Base-by-base conservation (phyloP, 2,113 vertebrate genomes). In the Equus quagga region DNA sequence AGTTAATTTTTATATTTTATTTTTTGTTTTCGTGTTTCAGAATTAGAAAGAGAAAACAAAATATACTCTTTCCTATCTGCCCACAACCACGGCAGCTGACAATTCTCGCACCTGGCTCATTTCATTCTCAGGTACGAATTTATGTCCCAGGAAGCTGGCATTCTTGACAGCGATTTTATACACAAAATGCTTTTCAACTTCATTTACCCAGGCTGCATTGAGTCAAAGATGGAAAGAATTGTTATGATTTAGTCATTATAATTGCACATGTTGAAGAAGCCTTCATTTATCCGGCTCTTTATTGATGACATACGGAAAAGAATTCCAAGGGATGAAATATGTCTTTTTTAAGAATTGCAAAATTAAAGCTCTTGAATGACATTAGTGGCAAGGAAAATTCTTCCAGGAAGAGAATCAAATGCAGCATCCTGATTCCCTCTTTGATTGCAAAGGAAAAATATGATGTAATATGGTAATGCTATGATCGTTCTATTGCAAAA, bases 31-130 rank as follows among this genome's bases (percentile, higher is more conserved):
- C 24, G 90, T 78, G 58, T 60, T 91, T 90, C 75, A 83, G 28
- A 91, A 95, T 64, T 85, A 85, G 78, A 88, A 94, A 94, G 24
- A 85, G n/a, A 51, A 97, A 86, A 65, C 21, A 60, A 93, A 44
- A 76, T 72, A 51, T 65, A 10, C 9, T 78, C 49, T 94, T 75
- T 9, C 69, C n/a, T 56, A 19, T 62, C 33, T 78, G 33, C 19
- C 72, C n/a, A 23, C 1, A 3, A 7, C 19, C 54, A 23, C 28
- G 3, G 2, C 90, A 84, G 14, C 44, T 31, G 17, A 76, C 94
- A 82, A 17, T 31, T 44, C 1, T 5, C 9, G 0, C 23, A 49
- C 49, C 88, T 94, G 70, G 60, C 10, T 54, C 19, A 10, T 58
- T 85, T 87, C 54, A 17, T 33, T 14, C 69, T 15, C 41, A 36